Evolutionary conservation across 2,888 invertebrate species (phyloP).

Genomic region (Caenorhabditis zanzibari): DNA sequence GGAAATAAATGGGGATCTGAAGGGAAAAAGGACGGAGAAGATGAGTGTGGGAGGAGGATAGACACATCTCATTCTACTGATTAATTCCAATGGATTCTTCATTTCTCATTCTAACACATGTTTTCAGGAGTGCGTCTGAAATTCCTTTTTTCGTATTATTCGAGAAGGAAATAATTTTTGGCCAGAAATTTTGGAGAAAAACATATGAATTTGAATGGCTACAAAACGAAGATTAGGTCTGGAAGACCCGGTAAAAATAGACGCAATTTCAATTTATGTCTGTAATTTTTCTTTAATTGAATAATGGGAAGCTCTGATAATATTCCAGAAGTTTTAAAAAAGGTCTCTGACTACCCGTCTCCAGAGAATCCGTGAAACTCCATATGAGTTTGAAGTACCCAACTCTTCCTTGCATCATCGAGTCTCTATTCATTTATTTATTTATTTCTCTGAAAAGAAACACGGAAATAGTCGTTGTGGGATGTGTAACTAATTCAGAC

Average conservation of each 20-base stretch:
- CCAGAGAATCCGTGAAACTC: too few relatives aligned
- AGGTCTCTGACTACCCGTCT: too few relatives aligned
- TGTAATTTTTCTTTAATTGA: too few relatives aligned
- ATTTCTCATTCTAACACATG: conserved; percentile 32
- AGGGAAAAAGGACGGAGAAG: neutral
- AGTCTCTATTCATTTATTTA: neutral
- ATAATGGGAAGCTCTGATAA: too few relatives aligned
- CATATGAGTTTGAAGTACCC: too few relatives aligned
- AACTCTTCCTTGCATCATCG: neutral
- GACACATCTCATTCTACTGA: conserved; percentile 24
- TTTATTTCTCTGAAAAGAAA: conserved; percentile 14
- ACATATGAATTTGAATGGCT: neutral
- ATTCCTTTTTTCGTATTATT: neutral
- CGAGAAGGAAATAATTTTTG: neutral
- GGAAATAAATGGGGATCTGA: conserved; percentile 1
- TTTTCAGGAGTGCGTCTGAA: too few relatives aligned
- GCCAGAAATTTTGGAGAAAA: neutral
- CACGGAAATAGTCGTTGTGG: conserved; percentile 28
- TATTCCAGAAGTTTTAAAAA: too few relatives aligned
- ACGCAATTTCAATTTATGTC: too few relatives aligned
- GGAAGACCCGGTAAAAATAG: too few relatives aligned
- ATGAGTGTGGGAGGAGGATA: conserved; percentile 10
- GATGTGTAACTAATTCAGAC: conserved; percentile 35
- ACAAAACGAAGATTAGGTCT: neutral
- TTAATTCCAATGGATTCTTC: conserved; percentile 23